Evolutionary conservation across 2,113 vertebrate genomes (phyloP).

Genomic region (Ctenodactylus gundi): DNA sequence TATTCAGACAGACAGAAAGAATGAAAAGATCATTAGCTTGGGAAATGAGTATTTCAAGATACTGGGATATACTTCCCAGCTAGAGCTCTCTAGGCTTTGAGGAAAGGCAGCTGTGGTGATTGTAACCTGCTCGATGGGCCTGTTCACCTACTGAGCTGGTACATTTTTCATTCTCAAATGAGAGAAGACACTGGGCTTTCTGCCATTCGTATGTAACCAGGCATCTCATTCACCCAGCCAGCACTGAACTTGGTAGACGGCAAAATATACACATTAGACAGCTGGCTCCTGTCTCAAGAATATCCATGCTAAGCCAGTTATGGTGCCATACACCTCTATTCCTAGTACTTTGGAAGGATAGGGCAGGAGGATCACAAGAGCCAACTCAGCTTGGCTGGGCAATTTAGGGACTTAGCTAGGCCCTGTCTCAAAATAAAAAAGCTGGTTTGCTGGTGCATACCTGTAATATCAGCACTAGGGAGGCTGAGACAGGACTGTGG

Average conservation of each 20-base stretch:
- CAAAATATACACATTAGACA: neutral
- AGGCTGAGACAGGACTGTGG: no score
- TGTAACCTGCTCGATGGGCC: neutral
- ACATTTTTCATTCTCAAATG: neutral
- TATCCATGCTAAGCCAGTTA: neutral
- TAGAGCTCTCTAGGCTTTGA: neutral
- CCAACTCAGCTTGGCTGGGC: neutral
- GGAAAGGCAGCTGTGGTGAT: neutral
- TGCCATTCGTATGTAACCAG: neutral
- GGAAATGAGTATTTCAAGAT: neutral
- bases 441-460: no score
- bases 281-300: neutral
- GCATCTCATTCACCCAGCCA: neutral
- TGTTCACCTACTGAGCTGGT: neutral
- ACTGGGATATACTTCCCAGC: neutral
- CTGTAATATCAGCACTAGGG: no score
- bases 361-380: neutral
- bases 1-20: constrained; percentile 51
- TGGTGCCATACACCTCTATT: neutral
- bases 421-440: neutral
- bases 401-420: neutral
- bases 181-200: neutral
- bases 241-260: neutral
- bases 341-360: neutral
- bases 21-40: neutral